Percentiles rank a stretch among this genome's conserved stretches.
Conservation (phyloP, 2,113 vertebrate species). For the Vireo altiloquus region DNA sequence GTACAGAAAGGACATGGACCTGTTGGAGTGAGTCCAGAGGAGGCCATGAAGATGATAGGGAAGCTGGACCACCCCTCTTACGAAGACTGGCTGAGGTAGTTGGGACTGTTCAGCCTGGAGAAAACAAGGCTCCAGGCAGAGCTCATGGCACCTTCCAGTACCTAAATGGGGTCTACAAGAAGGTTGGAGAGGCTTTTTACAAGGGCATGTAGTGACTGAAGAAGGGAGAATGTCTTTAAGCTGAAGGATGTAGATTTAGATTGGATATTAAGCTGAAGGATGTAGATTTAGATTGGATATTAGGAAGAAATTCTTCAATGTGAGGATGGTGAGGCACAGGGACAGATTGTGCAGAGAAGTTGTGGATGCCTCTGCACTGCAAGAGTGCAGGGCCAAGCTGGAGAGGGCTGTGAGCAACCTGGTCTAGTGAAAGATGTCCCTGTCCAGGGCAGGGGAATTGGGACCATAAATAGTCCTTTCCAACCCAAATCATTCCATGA, state of each 20-base stretch:
- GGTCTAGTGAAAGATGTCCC: not conserved
- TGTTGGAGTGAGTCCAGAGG: not conserved
- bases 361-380: not conserved
- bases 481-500: not conserved
- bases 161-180: not conserved
- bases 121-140: not conserved
- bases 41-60: not conserved
- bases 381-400: not conserved
- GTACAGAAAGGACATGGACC: too few relatives aligned
- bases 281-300: not conserved
- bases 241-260: not conserved
- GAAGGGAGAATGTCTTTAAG: not conserved
- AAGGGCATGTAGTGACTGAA: not conserved
- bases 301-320: not conserved
- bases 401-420: not conserved
- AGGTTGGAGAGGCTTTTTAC: not conserved
- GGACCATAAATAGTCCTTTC: not conserved
- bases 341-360: not conserved
- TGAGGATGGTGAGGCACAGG: not conserved
- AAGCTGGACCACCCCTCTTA: not conserved
- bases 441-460: not conserved
- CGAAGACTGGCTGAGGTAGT: rapidly evolving
- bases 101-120: not conserved
- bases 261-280: not conserved
- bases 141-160: not conserved